Evolutionary conservation across 2,113 vertebrate genomes (phyloP).

Genomic region (Salminus brasiliensis): DNA sequence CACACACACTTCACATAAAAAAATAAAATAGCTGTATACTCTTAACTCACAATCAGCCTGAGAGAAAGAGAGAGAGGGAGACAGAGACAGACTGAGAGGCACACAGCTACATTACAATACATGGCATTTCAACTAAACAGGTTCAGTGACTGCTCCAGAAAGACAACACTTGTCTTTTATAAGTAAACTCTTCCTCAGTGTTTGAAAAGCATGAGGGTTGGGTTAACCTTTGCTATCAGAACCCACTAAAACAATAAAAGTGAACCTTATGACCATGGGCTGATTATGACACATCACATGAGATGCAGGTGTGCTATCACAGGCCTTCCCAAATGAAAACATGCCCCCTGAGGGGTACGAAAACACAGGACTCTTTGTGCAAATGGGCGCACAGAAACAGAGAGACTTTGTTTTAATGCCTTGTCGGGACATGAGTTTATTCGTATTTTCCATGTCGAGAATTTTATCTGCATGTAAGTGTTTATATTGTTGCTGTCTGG

Average conservation of each 20-base stretch:
- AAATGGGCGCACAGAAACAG: background rate
- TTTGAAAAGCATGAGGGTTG: background rate
- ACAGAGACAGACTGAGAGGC: too few species aligned
- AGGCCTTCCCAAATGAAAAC: constrained; percentile 23
- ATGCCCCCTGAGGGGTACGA: background rate
- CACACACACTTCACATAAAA: background rate
- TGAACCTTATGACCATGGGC: background rate
- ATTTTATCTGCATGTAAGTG: background rate
- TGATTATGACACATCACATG: constrained; percentile 40
- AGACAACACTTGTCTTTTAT: background rate
- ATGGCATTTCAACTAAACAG: background rate
- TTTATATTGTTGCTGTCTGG: background rate
- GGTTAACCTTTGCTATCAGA: constrained; percentile 4
- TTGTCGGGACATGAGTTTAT: background rate
- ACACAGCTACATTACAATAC: background rate
- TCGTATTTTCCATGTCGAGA: background rate
- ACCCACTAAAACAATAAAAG: background rate
- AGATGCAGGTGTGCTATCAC: constrained; percentile 32
- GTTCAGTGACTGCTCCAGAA: background rate
- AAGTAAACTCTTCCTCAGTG: background rate
- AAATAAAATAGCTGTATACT: background rate
- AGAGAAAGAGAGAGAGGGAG: background rate
- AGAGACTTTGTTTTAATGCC: background rate
- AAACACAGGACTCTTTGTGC: constrained; percentile 42
- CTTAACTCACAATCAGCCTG: background rate